Base-by-base conservation (phyloP, 1,140 invertebrate species). In the Luehdorfia chinensis region DNA sequence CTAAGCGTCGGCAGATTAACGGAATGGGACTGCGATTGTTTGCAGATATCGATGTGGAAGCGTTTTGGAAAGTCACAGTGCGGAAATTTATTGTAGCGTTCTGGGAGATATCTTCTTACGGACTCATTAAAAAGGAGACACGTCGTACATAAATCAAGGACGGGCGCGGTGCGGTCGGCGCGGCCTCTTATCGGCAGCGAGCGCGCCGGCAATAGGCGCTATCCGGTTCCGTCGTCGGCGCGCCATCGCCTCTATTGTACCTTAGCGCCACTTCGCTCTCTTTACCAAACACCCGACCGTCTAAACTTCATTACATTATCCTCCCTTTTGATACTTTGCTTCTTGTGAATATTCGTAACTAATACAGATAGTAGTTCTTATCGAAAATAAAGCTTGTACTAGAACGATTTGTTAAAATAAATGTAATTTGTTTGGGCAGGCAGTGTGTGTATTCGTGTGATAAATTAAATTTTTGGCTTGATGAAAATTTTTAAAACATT, bases 101-200 rank as follows among this genome's bases (percentile, higher is more conserved):
- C 69, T 45, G 58, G 63, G 68, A 77, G 79, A 86, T 86, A 86
- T 84, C 83, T 86, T 86, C 83, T 84, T 86, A 80, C 72, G 64
- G 75, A 76, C 83, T 86, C 81, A 86, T 86, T 86, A 86, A 86
- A 86, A 80, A 84, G 81, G 79, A 84, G 79, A 83, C 79, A 77
- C 68, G 76, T 75, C 79, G 77, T 75, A 78, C 76, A 86, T 86
- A 86, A 86, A 86, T 86, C 83, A 84, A 76, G 71, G 55, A 39
- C 59, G 57, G 73, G 67, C 63, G 62, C 67, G 58, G 56, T 28
- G 55, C 57, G 57, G 61, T 55, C 59, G 61, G 58, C 57, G 59
- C 55, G 52, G 47, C 61, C 28, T 70, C 71, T 81, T 81, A 83
- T 83, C 81, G 71, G 67, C 53, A 50, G 50, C 58, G 55, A 62